Conservation (phyloP, 2,113 vertebrate genomes). For the Psammodynastes pulverulentus region DNA sequence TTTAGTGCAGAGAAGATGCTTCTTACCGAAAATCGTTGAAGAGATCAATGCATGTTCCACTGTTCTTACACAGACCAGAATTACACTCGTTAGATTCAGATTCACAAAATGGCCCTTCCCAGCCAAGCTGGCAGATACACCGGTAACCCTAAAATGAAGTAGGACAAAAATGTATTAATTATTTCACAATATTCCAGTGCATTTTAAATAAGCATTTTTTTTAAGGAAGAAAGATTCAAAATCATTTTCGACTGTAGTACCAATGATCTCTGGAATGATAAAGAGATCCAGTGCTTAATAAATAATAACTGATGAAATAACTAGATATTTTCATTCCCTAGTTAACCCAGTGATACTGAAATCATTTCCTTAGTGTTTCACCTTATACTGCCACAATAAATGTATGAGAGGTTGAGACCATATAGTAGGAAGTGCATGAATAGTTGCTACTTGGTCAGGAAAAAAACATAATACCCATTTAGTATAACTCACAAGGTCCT, state of each 20-base stretch:
- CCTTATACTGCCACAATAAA: neutral
- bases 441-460: neutral
- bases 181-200: neutral
- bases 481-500: neutral
- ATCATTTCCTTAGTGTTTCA: neutral
- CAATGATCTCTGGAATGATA: neutral
- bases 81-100: conserved; percentile 75
- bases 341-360: neutral
- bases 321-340: neutral
- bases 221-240: neutral
- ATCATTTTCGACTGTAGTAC: neutral
- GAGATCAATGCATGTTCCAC: conserved; percentile 75
- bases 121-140: conserved; percentile 64
- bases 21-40: conserved; percentile 74
- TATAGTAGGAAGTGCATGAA: neutral
- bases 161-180: neutral
- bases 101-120: conserved; percentile 79
- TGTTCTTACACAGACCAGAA: conserved; percentile 78
- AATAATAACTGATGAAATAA: neutral
- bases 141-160: conserved; percentile 52
- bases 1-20: neutral
- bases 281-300: neutral
- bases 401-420: neutral
- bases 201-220: neutral
- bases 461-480: neutral